A percentile compares a stretch with the other conserved stretches of the same genome.
Conservation (phyloP, 2,113 vertebrate genomes). For the Sprattus sprattus region DNA sequence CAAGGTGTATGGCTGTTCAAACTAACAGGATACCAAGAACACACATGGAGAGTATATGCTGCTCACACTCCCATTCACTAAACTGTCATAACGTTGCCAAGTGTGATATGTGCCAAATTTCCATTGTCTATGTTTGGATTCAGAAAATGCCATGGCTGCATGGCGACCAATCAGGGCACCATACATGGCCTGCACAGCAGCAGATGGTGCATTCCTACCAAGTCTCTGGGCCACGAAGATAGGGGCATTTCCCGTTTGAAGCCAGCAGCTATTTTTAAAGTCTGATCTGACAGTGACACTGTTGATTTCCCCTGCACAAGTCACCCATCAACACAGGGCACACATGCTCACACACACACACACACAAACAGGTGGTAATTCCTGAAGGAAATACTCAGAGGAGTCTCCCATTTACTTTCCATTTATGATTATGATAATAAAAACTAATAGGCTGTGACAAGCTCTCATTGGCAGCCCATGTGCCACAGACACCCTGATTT, state of each 20-base stretch:
- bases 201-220: constrained; percentile 2
- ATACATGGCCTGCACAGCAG: background rate
- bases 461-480: background rate
- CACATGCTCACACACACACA: background rate
- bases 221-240: constrained; percentile 20
- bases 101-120: background rate
- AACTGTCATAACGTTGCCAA: background rate
- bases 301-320: background rate
- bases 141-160: background rate
- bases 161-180: background rate
- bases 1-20: background rate
- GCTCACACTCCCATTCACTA: background rate
- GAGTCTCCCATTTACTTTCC: constrained; percentile 12
- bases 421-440: constrained; percentile 17
- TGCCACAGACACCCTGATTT: background rate
- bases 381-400: background rate
- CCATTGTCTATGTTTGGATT: constrained; percentile 5
- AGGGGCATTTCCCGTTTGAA: constrained; percentile 7
- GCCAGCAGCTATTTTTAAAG: constrained; percentile 27
- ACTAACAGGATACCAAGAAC: background rate
- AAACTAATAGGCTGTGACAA: constrained; percentile 15
- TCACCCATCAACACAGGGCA: background rate
- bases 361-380: background rate
- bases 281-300: constrained; percentile 20
- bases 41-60: background rate